These are phyloP conservation scores for Alligator mississippiensis DNA, from an alignment of 2,113 vertebrate species.

Conservation along the genomic window DNA sequence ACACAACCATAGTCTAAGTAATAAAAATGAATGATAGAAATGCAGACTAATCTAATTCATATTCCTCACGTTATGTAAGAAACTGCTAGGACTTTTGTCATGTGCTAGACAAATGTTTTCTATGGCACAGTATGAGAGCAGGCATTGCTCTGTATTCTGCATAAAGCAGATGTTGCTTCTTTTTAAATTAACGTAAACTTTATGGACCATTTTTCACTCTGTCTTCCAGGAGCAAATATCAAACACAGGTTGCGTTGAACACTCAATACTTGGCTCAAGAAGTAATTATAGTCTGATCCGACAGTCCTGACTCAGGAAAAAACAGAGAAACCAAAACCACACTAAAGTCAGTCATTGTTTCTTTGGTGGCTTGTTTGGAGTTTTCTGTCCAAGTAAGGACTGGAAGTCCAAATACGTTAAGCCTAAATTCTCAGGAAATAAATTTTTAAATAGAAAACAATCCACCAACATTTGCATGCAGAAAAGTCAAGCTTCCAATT, in stretches of 20 bases:
- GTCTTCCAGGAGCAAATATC: slow-evolving; percentile 54
- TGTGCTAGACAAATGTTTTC: not conserved
- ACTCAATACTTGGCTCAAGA: slow-evolving; percentile 18
- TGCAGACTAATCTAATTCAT: not conserved
- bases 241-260: slow-evolving; percentile 48
- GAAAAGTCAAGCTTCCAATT: not conserved
- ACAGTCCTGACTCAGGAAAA: not conserved
- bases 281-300: slow-evolving; percentile 9
- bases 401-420: slow-evolving; percentile 48
- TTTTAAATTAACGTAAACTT: slow-evolving; percentile 65
- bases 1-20: not conserved
- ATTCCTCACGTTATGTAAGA: not conserved
- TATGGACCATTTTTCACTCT: slow-evolving; percentile 65
- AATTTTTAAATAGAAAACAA: slow-evolving; percentile 16
- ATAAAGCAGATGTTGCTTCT: slow-evolving; percentile 46
- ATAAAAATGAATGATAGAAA: not conserved
- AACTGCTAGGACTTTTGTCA: not conserved
- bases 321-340: not conserved
- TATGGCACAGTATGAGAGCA: not conserved
- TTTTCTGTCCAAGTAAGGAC: not conserved
- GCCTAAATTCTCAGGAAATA: slow-evolving; percentile 42
- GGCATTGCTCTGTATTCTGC: not conserved
- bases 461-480: slow-evolving; percentile 44
- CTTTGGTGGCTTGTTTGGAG: not conserved
- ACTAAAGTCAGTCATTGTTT: not conserved